Percentiles rank a stretch among this genome's conserved stretches.
These are phyloP conservation scores for Coracopsis vasa DNA, from an alignment of 2,113 vertebrate genomes.

Conservation along the genomic window DNA sequence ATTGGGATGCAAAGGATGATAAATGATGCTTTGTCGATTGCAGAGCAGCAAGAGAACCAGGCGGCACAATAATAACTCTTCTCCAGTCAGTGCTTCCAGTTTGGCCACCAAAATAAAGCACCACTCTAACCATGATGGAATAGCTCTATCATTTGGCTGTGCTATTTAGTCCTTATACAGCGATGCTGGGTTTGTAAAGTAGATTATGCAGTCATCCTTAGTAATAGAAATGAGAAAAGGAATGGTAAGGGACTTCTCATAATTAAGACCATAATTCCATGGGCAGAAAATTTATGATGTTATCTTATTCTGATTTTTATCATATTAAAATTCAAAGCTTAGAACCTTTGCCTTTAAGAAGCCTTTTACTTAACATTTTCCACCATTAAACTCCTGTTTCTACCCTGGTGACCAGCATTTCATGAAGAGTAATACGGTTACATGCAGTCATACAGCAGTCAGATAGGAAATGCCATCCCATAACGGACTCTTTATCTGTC, in stretches of 20 bases:
- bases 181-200: conserved; percentile 5
- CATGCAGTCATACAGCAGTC: not conserved
- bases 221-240: not conserved
- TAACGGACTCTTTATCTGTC: not conserved
- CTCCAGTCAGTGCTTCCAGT: conserved; percentile 36
- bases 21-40: conserved; percentile 55
- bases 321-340: not conserved
- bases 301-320: not conserved
- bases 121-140: not conserved
- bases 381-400: not conserved
- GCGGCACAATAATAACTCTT: not conserved
- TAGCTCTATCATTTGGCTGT: not conserved
- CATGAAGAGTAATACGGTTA: not conserved
- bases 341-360: not conserved
- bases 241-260: not conserved
- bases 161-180: not conserved
- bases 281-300: not conserved
- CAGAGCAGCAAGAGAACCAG: conserved; percentile 36
- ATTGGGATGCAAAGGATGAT: conserved; percentile 64
- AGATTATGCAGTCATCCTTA: not conserved
- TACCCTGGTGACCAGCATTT: not conserved
- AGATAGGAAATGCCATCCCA: not conserved
- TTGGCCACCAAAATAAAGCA: conserved; percentile 39
- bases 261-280: not conserved
- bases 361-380: not conserved